Percentiles rank a stretch among this genome's conserved stretches.
Conservation (phyloP, 2,113 vertebrate species). For the Urocynchramus pylzowi region DNA sequence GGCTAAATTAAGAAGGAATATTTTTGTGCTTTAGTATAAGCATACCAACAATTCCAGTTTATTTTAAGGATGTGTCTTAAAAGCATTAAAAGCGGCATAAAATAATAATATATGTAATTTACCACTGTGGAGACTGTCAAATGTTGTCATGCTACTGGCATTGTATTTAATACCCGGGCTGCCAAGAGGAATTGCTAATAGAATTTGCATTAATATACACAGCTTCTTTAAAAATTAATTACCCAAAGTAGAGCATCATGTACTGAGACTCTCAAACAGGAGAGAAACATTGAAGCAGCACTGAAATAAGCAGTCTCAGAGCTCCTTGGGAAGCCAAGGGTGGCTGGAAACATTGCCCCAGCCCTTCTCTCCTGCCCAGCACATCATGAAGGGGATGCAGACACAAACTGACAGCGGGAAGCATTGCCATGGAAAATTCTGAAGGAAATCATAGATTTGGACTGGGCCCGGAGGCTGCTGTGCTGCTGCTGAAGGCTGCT, state of each 20-base stretch:
- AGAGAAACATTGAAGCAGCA: background rate
- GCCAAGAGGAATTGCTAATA: constrained; percentile 42
- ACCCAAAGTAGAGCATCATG: constrained; percentile 47
- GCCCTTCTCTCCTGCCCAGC: background rate
- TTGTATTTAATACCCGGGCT: constrained; percentile 30
- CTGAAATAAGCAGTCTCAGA: background rate
- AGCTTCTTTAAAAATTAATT: constrained; percentile 60
- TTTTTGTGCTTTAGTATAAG: constrained; percentile 24
- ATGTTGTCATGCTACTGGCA: constrained; percentile 50
- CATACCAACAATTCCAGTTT: background rate
- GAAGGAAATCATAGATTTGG: background rate
- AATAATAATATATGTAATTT: constrained; percentile 50
- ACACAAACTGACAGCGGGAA: background rate
- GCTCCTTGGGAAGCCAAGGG: background rate
- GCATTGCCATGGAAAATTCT: background rate
- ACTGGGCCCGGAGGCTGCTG: background rate
- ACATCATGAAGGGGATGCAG: background rate
- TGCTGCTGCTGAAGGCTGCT: background rate
- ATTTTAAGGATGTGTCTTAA: constrained; percentile 36
- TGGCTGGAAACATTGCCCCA: background rate
- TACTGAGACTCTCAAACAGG: constrained; percentile 31
- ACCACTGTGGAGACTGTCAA: constrained; percentile 25
- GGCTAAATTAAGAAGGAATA: constrained; percentile 46
- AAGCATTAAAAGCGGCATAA: constrained; percentile 23
- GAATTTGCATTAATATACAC: constrained; percentile 48